Base-by-base conservation (phyloP, 2,797 vertebrate species). In the Urosaurus nigricauda region DNA sequence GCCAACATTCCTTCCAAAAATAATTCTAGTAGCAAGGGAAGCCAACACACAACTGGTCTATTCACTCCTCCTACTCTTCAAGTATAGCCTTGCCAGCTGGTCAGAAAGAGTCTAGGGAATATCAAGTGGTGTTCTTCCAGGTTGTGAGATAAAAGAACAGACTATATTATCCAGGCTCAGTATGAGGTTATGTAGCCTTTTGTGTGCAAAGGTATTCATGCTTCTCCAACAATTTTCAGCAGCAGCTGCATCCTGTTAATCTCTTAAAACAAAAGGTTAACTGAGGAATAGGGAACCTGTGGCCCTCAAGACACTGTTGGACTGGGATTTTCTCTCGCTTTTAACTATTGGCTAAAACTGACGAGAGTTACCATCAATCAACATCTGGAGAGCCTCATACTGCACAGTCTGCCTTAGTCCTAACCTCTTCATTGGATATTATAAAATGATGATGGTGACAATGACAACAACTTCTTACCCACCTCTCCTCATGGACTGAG, bases 21-120 rank as follows among this genome's bases (percentile, higher is more conserved):
- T 73, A 84, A 14, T 26, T 53, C 86, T 37, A 47, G 35, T 53
- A 60, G 80, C 16, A 29, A 70, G 84, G 78, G 73, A 92, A 58
- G 19, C 0, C 0, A 0, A 6, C 70, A 5, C 5, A 65, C 70
- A 93, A 88, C 88, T 83, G 86, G 83, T 60, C 47, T 0, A 1
- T 79, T 56, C 43, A 77, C 26, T 91, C 43, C 43, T 60, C 84
- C 37, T 60, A 56, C 71, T 56, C 51, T 0, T 0, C 11, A 79
- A 91, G 74, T 79, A 82, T 37, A 90, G 70, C 79, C 85, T 79
- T 88, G 43, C 70, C 86, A 85, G n/a, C 73, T 88, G 74, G 51
- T 83, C 17, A 2, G 24, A 90, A 93, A 88, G 0, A 60, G 0
- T 56, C 0, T 0, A 0, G 29, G 58, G 80, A 73, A 19, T 0